Evolutionary conservation across 1,140 invertebrate genomes (phyloP).

Genomic region (Hormaphis cornu): DNA sequence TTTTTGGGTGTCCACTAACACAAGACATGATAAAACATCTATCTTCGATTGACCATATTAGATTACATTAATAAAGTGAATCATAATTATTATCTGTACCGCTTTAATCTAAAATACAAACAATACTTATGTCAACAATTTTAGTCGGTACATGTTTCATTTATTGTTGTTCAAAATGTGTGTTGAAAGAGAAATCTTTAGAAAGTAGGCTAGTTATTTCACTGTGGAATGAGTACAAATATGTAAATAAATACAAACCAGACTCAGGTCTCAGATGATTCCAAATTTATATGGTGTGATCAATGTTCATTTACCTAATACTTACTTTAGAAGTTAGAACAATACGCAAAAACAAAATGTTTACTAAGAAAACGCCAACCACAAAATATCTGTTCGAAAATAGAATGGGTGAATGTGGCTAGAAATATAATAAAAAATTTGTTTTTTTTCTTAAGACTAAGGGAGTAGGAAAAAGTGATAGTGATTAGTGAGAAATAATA

Average conservation of each 20-base stretch:
- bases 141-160: too few species aligned
- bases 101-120: background rate
- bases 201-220: background rate
- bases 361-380: too few species aligned
- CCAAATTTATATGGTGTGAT: background rate
- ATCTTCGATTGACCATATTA: conserved; percentile 10
- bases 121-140: background rate
- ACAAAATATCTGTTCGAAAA: too few species aligned
- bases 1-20: conserved; percentile 25
- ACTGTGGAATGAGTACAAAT: background rate
- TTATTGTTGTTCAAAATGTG: background rate
- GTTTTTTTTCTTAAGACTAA: too few species aligned
- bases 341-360: too few species aligned
- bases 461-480: too few species aligned
- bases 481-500: conserved; percentile 1
- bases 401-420: too few species aligned
- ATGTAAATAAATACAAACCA: background rate
- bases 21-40: conserved; percentile 31
- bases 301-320: too few species aligned
- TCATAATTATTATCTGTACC: background rate
- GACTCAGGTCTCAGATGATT: background rate
- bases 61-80: conserved; percentile 4
- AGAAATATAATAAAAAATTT: too few species aligned
- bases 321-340: too few species aligned
- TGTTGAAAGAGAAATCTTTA: background rate